A percentile compares a stretch with the other conserved stretches of the same genome.
These are phyloP conservation scores for Nesidiocoris tenuis DNA, from an alignment of 2,888 invertebrate genomes.

Conservation along the genomic window DNA sequence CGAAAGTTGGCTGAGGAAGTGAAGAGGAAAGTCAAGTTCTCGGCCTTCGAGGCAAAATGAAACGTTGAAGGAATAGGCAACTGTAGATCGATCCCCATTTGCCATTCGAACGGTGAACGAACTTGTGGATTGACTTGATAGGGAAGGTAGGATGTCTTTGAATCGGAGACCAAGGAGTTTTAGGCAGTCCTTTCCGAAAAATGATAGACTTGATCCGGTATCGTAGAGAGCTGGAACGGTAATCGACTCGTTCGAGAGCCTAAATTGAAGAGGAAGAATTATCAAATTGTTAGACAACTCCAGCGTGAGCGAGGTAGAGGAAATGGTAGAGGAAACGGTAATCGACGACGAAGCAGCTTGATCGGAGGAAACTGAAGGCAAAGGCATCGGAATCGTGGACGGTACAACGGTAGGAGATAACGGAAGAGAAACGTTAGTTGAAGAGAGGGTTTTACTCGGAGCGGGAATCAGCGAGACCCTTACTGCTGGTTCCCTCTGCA, in stretches of 20 bases:
- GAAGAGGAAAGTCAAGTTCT: neutral
- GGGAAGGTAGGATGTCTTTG: neutral
- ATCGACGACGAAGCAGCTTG: neutral
- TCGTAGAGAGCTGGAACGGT: conserved; percentile 14
- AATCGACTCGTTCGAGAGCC: neutral
- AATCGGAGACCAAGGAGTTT: neutral
- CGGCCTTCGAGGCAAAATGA: conserved; percentile 4
- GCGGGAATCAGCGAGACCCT: conserved; percentile 12
- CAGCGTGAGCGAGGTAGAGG: neutral
- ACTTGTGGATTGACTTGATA: neutral
- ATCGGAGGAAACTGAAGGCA: neutral
- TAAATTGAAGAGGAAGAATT: neutral
- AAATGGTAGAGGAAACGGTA: neutral
- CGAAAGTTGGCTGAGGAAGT: conserved; percentile 4
- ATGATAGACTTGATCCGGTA: conserved; percentile 19
- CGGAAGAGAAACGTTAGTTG: neutral
- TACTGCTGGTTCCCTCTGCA: conserved; percentile 15
- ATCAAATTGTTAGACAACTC: neutral
- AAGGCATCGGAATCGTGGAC: neutral
- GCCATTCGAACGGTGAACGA: conserved; percentile 21
- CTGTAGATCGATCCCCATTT: conserved; percentile 2
- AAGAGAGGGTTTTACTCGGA: neutral
- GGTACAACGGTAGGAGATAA: neutral
- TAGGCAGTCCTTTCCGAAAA: conserved; percentile 3
- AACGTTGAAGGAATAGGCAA: neutral